Base-by-base conservation (phyloP, 2,797 vertebrate genomes). In the Emydoidea blandingii region DNA sequence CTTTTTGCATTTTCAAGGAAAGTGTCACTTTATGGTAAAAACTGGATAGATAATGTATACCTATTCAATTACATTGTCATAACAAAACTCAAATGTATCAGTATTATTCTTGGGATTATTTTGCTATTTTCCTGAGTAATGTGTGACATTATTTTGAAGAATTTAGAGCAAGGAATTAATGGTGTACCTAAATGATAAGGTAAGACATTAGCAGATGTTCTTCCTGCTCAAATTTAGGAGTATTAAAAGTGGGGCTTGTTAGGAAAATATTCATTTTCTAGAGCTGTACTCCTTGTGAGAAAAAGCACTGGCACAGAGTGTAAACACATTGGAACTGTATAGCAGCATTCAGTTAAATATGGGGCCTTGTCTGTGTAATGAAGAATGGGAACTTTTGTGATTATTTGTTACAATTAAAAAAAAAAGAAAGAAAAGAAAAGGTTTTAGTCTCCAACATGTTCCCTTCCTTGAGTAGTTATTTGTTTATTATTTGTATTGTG, bases 71-170 rank as follows among this genome's bases (percentile, higher is more conserved):
- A 62, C 5, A 79, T 83, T 52, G 83, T 12, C n/a, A 50, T 37
- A 49, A 44, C 79, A 85, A 95, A 95, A 81, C 44, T 31, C 68
- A 10, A 88, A 34, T 94, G 18, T 68, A 68, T 68, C 19, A 8
- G 16, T 68, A 68, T 68, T n/a, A n/a, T 56, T 79, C 44, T 18
- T 37, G 12, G 25, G 27, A 68, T 65, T 86, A 37, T 72, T 88
- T 92, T 84, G 31, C 68, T 95, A 31, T 93, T 91, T 31, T 89
- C 78, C 94, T 90, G 80, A 50, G 78, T 68, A 92, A 85, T 19
- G 11, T 85, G 62, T 89, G 16, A 83, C 12, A 91, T 47, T 85
- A 1, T 79, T 92, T 91, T 92, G 47, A 25, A 65, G 10, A 79
- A 59, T 91, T 93, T 87, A 41, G 87, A 81, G 54, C 2, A 6